Evolutionary conservation across 2,888 invertebrate genomes (phyloP).

Genomic region (Cosmorhoe ocellata): DNA sequence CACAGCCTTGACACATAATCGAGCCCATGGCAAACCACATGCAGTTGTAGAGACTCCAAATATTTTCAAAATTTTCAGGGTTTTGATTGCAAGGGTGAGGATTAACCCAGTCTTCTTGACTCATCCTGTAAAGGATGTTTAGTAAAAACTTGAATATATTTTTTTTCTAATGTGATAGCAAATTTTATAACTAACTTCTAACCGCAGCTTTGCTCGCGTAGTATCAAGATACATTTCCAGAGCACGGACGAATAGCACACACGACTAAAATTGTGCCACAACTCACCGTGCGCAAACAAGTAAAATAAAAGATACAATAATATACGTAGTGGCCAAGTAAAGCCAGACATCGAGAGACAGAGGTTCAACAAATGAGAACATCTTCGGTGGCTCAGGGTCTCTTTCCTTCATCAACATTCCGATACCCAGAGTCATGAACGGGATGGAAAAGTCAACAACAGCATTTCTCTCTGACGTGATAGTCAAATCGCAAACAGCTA

Average conservation of each 20-base stretch:
- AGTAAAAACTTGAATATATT: too few relatives aligned
- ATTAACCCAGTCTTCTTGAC: constrained; percentile 96
- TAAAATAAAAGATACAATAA: constrained; percentile 90
- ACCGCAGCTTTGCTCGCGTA: too few relatives aligned
- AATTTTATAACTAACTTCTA: too few relatives aligned
- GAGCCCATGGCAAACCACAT: constrained; percentile 97
- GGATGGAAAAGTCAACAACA: constrained; percentile 96
- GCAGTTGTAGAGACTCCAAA: constrained; percentile 92
- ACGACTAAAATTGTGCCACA: too few relatives aligned
- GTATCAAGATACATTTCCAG: too few relatives aligned
- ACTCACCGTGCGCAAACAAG: constrained; percentile 89
- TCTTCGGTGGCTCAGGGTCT: constrained; percentile 87
- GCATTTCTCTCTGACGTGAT: constrained; percentile 94
- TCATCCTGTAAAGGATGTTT: constrained; percentile 81
- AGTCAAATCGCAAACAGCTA: constrained; percentile 96
- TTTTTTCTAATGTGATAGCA: too few relatives aligned
- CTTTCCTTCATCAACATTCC: constrained; percentile 93
- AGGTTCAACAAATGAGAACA: constrained; percentile 94
- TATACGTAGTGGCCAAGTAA: constrained; percentile 92
- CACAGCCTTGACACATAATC: constrained; percentile 96
- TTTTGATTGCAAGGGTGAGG: constrained; percentile 94
- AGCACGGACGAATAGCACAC: too few relatives aligned
- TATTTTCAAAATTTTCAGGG: constrained; percentile 93
- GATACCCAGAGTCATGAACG: constrained; percentile 97
- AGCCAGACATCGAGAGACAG: constrained; percentile 93